Base-by-base conservation (phyloP, 2,888 invertebrate genomes). In the Limnephilus rhombicus region DNA sequence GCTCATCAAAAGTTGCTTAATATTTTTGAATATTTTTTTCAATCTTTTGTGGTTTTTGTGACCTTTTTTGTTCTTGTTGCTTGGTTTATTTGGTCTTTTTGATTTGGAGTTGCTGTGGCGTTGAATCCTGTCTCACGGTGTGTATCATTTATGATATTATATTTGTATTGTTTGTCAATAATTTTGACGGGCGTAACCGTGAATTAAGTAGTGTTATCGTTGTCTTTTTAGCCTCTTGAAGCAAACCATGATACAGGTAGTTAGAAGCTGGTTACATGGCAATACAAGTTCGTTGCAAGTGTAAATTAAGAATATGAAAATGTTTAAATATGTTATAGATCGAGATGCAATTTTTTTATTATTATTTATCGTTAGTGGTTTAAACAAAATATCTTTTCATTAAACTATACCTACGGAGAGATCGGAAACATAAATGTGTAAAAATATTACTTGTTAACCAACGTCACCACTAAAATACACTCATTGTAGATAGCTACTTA, bases 151-250 rank as follows among this genome's bases (percentile, higher is more conserved):
- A 86, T 86, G 45, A 29, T 86, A 86, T 88, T 88, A 88, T 88
- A 68, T 88, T 88, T 53, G 88, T 88, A 88, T 88, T 88, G 68
- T 68, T 88, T 88, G 53, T 88, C 88, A 88, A 88, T 88, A 88
- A 31, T 68, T 88, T 37, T 88, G 88, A 88, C 88, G 37, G 53
- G 88, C 68, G 53, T 53, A 88, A 34, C 88, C 88, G 12, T 31
- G 68, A 68, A 88, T 88, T 88, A 88, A 88, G 53, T 68, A n/a
- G 68, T 53, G 68, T 29, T 29, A 29, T 68, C 88, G 53, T 88
- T 37, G 49, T 88, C 86, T 86, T 86, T 86, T 86, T 86, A 45
- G 41, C 12, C n/a, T 86, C 83, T 83, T 41, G 83, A 41, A 83
- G 83, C 45, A n/a, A 11, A 49, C 13, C 13, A 37, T 86, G 49